Conservation (phyloP, 2,888 invertebrate species). For the Pollenia labialis region DNA sequence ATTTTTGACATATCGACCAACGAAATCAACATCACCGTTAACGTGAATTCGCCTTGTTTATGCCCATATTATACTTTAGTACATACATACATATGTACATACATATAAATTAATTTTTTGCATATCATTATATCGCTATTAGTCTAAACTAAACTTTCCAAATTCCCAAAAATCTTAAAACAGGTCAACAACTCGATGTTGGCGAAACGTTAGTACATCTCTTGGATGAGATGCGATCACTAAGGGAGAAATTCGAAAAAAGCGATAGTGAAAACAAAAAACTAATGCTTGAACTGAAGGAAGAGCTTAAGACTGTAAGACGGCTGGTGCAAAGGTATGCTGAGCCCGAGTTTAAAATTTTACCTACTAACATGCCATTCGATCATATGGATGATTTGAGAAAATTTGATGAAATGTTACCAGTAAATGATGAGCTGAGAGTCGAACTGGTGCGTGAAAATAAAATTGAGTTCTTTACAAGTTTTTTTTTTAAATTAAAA, state of each 20-base stretch:
- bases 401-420: conserved; percentile 55
- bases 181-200: conserved; percentile 4
- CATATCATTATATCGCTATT: not conserved
- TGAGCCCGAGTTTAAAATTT: conserved; percentile 22
- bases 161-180: not conserved
- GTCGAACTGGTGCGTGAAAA: conserved; percentile 37
- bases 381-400: conserved; percentile 14
- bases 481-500: not conserved
- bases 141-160: not conserved
- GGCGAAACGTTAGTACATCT: conserved; percentile 9
- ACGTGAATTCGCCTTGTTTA: too few relatives aligned
- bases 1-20: too few relatives aligned
- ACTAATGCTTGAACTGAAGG: conserved; percentile 8
- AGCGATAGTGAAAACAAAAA: conserved; percentile 30
- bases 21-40: too few relatives aligned
- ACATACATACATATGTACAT: too few relatives aligned
- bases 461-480: not conserved
- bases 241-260: conserved; percentile 34
- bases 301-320: conserved; percentile 27
- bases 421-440: conserved; percentile 41
- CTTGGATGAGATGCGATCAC: conserved; percentile 48
- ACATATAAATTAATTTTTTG: too few relatives aligned
- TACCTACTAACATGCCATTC: conserved; percentile 58
- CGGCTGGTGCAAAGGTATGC: conserved; percentile 26
- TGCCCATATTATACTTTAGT: too few relatives aligned